These are phyloP conservation scores for Tillus elongatus DNA, from an alignment of 2,888 invertebrate genomes.

Conservation along the genomic window DNA sequence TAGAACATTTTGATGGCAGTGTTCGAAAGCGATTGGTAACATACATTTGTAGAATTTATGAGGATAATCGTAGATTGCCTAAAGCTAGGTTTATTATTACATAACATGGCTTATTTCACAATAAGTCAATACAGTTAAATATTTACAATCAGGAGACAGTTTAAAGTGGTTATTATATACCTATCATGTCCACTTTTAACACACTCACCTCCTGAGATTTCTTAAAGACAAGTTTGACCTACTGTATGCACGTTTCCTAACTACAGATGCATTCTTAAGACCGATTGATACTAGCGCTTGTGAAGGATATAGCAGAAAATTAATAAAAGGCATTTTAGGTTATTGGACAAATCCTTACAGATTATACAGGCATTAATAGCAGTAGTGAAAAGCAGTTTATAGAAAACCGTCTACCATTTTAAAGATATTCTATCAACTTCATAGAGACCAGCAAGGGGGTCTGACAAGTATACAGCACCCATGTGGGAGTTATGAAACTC, in stretches of 20 bases:
- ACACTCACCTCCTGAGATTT: too few relatives aligned
- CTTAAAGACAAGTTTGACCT: not conserved
- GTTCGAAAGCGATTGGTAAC: too few relatives aligned
- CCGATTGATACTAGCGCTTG: not conserved
- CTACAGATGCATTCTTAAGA: not conserved
- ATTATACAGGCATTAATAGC: slow-evolving; percentile 18
- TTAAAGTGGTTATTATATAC: too few relatives aligned
- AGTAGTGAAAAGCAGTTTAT: slow-evolving; percentile 20
- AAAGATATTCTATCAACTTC: slow-evolving; percentile 20
- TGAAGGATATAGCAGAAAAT: not conserved
- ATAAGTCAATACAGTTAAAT: too few relatives aligned
- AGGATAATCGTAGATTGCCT: too few relatives aligned
- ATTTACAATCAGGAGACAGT: too few relatives aligned
- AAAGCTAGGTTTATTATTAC: too few relatives aligned
- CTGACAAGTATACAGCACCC: slow-evolving; percentile 21
- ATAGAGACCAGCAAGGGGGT: slow-evolving; percentile 20
- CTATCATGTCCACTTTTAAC: too few relatives aligned
- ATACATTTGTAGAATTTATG: too few relatives aligned
- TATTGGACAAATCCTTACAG: not conserved
- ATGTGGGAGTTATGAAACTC: slow-evolving; percentile 2
- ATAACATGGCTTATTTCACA: too few relatives aligned
- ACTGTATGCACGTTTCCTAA: slow-evolving; percentile 2
- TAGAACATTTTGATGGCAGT: too few relatives aligned
- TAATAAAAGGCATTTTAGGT: not conserved
- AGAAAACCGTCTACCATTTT: slow-evolving; percentile 26